These are phyloP conservation scores for Varecia variegata DNA, from an alignment of 2,797 vertebrate genomes.

Conservation along the genomic window DNA sequence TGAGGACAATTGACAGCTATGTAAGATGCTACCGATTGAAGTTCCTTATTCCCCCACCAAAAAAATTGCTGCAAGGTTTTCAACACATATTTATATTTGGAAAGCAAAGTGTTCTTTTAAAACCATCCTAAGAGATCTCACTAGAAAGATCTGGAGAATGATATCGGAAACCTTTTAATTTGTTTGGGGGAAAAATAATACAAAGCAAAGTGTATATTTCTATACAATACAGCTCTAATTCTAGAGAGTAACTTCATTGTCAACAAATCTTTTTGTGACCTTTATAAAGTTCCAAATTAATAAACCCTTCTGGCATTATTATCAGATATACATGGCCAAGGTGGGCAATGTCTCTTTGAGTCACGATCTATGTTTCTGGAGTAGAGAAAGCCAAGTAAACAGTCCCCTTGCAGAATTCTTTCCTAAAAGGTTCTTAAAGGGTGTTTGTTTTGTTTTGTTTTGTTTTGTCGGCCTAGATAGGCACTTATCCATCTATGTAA, in stretches of 20 bases:
- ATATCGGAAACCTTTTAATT: slow-evolving; percentile 22
- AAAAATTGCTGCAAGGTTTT: neutral
- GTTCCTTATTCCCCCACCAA: neutral
- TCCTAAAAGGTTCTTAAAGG: neutral
- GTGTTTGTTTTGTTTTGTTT: neutral
- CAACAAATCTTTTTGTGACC: neutral
- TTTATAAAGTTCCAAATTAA: neutral
- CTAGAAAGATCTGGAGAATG: neutral
- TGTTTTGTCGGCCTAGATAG: neutral
- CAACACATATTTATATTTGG: neutral
- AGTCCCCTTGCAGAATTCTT: neutral
- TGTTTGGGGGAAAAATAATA: neutral
- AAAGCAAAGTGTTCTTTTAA: neutral
- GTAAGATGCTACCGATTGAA: neutral
- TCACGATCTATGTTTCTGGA: neutral
- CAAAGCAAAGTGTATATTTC: neutral
- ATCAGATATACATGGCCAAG: neutral
- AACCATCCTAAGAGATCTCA: neutral
- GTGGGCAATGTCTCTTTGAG: neutral
- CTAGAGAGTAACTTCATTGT: neutral
- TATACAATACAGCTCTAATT: neutral
- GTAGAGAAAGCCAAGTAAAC: neutral
- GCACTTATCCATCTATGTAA: neutral
- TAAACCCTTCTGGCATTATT: neutral
- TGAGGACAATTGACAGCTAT: neutral